Base-by-base conservation (phyloP, 1,140 invertebrate genomes). In the Oncopodura yosiiana region DNA sequence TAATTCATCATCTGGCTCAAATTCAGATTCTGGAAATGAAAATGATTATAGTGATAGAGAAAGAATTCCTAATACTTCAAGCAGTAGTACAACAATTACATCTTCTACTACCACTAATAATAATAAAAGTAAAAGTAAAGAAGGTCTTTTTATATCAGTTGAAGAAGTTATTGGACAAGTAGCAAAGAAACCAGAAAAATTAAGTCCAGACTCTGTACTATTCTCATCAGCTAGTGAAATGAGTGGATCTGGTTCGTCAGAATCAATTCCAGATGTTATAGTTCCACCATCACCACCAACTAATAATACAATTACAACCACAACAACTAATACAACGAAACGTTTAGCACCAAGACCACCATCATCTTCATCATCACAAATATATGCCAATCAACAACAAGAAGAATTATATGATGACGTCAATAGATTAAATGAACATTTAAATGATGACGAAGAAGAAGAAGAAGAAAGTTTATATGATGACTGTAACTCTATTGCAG, bases 401-500 rank as follows among this genome's bases (percentile, higher is more conserved):
- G 19, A 43, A 23, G 29, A 19, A 4, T 3, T 12, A 3, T 16
- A 43, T 9, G 41, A 29, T 42, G 32, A 11, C 4, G 36, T 26
- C 26, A 43, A 54, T 29, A 21, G 18, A 41, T 41, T 18, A 41
- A 6, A 6, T 52, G 52, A 55, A 21, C 16, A 34, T n/a, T n/a
- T n/a, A n/a, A n/a, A n/a, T n/a, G n/a, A n/a, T 9, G 45, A 49
- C 5, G 48, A 49, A 3, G 27, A 39, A 12, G 21, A 42, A 1
- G 57, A 56, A 12, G 57, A 63, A n/a, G 61, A 63, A 50, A 53
- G 44, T 49, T n/a, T 63, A 8, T 64, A 64, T 24, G 62, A 64
- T 49, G 62, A 64, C 42, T 64, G 62, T 24, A 37, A 43, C 3
- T 29, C 61, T 6, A 37, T 62, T 29, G 18, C 30, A 9, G 38